Evolutionary conservation across 1,140 invertebrate genomes (phyloP), one percentile per base, ranked within the genome.

Genomic region (Drosophila pachea): DNA sequence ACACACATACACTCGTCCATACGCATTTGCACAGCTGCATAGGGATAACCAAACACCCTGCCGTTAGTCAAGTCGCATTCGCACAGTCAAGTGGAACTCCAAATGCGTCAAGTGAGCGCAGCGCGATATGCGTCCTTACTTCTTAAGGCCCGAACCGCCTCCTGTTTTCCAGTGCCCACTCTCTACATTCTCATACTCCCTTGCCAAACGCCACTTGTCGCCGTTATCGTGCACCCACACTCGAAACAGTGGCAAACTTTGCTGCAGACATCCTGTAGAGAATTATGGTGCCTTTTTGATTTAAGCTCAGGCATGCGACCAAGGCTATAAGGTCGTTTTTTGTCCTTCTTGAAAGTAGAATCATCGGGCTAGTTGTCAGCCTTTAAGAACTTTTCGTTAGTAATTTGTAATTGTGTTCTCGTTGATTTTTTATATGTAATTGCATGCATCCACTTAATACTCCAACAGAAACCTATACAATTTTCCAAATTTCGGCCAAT

Each of bases 181-280:
- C 36, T 49, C 29, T 5, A 22, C 22, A 22, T n/a, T 11, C 29
- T 16, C 40, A 0, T 14, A 7, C 0, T 43, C 48, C 9, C 35
- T 12, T 55, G 48, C 31, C 22, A 22, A 22, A 22, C 22, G 22
- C 22, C 55, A 60, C 65, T 68, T 68, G 69, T 47, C 65, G 58
- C 40, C 53, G 58, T 60, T 59, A 68, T 68, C 56, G 42, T 33
- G 52, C 53, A 56, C 60, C 52, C 59, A 55, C 42, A 49, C 40
- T 43, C 59, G 50, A 53, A 70, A 70, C 69, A 68, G 70, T 55
- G 45, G 60, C 70, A 69, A 63, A 75, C 64, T 70, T 75, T 68
- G 45, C 36, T 59, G 52, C 43, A 68, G 74, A 73, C 74, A 76
- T 76, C 74, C 74, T 76, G 65, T 70, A 70, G 74, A 70, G 74